Base-by-base conservation (phyloP, 2,888 invertebrate species). In the Nemotelus nigrinus region DNA sequence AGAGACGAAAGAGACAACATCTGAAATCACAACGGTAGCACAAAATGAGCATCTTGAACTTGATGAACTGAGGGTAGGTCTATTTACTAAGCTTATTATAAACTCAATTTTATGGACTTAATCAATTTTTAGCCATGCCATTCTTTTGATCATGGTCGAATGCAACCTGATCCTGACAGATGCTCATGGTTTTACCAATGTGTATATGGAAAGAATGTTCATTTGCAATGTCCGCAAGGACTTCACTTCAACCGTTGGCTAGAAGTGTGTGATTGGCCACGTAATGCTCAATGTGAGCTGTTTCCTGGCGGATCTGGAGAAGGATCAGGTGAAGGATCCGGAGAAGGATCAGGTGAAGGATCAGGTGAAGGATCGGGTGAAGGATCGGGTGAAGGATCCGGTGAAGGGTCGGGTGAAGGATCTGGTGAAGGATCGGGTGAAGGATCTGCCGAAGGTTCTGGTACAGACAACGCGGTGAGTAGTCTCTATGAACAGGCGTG, bases 211-310 rank as follows among this genome's bases (percentile, higher is more conserved):
- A 43, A 10, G 39, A 39, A 48, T 44, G 6, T 44, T 43, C 45
- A 3, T 4, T 6, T 39, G 25, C 2, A 44, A 43, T 77, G 78
- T 67, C 67, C 78, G 4, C 2, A 48, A 0, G 41, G 55, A 3
- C 77, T 82, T 0, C 83, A 82, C 82, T 85, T 82, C 77, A 81
- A 84, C 72, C 82, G 82, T 63, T 3, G 3, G 3, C 78, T 82
- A 2, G 80, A 81, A 55, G 64, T 1, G 2, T 85, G 84, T n/a
- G 81, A 83, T 77, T 85, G 79, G 25, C 82, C 82, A 55, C 77
- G 80, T 10, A 8, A 63, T 5, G 85, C 85, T 48, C 82, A 82
- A 55, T 85, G 85, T 48, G 43, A 63, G 25, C 25, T n/a, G 4
- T n/a, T n/a, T 3, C n/a, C 53, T 7, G 53, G 53, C 53, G 53